Conservation (phyloP, 2,113 vertebrate genomes). For the Calidris pygmaea region DNA sequence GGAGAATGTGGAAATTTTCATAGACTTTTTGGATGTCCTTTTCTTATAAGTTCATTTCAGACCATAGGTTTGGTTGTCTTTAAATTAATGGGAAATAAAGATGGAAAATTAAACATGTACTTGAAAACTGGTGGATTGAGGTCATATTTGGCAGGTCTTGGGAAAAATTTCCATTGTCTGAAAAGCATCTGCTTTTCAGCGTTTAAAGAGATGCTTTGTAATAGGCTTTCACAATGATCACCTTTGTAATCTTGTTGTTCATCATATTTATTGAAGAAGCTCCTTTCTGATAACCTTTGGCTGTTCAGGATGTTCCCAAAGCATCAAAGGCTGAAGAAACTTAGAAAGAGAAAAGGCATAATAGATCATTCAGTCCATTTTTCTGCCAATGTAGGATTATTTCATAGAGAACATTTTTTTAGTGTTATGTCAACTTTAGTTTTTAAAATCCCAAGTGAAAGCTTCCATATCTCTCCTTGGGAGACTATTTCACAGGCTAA, state of each 20-base stretch:
- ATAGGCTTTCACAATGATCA: background rate
- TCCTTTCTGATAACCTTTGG: background rate
- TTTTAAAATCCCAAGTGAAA: slow-evolving; percentile 57
- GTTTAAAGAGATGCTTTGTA: background rate
- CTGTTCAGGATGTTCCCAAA: background rate
- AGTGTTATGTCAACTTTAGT: slow-evolving; percentile 29
- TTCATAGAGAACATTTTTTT: slow-evolving; percentile 40
- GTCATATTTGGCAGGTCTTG: background rate
- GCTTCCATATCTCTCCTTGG: slow-evolving; percentile 25
- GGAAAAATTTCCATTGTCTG: background rate
- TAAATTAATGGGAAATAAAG: background rate
- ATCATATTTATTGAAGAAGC: slow-evolving; percentile 4
- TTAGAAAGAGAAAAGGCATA: background rate
- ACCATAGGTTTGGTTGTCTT: background rate
- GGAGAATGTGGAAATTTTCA: background rate
- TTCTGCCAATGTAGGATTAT: slow-evolving; percentile 21
- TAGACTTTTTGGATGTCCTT: background rate
- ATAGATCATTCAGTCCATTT: background rate
- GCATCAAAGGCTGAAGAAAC: background rate
- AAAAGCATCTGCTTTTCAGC: background rate
- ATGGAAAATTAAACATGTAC: background rate
- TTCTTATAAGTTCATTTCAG: background rate
- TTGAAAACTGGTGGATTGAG: background rate
- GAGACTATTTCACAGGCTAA: slow-evolving; percentile 42
- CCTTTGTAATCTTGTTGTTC: slow-evolving; percentile 13